Evolutionary conservation across 2,888 invertebrate species (phyloP), one percentile per base, ranked within the genome.

Genomic region (Andrena camellia): DNA sequence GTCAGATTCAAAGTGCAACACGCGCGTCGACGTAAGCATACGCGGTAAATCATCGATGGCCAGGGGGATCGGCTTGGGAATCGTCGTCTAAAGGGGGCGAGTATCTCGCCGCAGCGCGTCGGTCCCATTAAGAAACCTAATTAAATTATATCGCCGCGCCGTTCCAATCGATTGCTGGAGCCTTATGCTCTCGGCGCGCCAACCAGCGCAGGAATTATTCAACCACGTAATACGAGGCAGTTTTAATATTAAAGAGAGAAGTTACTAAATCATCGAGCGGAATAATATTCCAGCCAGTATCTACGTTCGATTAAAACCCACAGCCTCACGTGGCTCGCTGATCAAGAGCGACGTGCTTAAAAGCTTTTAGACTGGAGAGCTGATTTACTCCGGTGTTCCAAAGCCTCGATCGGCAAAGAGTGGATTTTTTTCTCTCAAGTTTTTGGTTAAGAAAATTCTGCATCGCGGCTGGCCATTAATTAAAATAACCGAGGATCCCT

Each of bases 1-100:
- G 59, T 73, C 81, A 73, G 73, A 80, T 80, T 59, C 69, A 26
- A 81, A 67, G 54, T 52, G 68, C 63, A 69, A 59, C 72, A 80
- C 67, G 67, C 72, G 33, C 52, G 62, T 3, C 57, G 72, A 72
- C 42, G 52, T 57, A 57, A 23, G 54, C 52, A 48, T 48, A 20
- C 52, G 17, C 23, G 42, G 17, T 17, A 35, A 26, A 57, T 31
- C 57, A 54, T 42, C 29, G 20, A 23, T 71, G 59, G 20, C 13
- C 35, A n/a, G 62, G 20, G 33, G 17, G 3, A 10, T 62, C 62
- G 20, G 6, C n/a, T 20, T 6, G 20, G 33, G 33, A n/a, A 33
- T n/a, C 33, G 33, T 60, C 29, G 10, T 20, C 20, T 35, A 20
- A 20, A 33, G n/a, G 10, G 29, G 33, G 33, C 62, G 8, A 33